Conservation (phyloP, 2,888 invertebrate species). For the Cryptosula pallasiana region DNA sequence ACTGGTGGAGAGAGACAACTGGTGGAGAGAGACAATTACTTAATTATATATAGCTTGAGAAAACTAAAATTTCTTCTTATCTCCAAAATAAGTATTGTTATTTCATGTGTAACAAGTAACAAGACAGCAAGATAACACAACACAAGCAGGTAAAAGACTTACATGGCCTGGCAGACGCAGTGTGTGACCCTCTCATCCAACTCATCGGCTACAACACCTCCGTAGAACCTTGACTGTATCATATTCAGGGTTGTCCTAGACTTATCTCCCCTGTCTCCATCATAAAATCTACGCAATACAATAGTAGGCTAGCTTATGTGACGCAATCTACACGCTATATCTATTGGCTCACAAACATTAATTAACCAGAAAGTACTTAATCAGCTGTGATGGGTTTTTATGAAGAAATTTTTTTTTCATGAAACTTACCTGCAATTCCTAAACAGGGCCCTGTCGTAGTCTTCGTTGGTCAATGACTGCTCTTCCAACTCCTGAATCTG, state of each 20-base stretch:
- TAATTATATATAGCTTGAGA: no score
- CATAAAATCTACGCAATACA: not conserved
- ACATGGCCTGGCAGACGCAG: slow-evolving; percentile 40
- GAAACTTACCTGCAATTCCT: not conserved
- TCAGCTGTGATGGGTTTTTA: no score
- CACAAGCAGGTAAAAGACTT: not conserved
- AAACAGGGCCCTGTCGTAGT: slow-evolving; percentile 12
- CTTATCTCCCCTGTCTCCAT: not conserved
- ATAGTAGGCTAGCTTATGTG: no score
- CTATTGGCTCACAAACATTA: no score
- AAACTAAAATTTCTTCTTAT: no score
- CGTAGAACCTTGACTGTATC: slow-evolving; percentile 52
- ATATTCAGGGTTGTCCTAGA: slow-evolving; percentile 12
- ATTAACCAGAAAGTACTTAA: no score
- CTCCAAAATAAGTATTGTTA: no score
- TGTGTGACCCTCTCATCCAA: slow-evolving; percentile 49
- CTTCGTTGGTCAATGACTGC: not conserved
- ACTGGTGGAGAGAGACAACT: no score
- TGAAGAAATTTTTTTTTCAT: no score
- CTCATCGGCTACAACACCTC: slow-evolving; percentile 43
- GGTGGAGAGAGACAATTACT: no score
- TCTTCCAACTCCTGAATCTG: not conserved
- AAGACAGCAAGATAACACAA: not conserved
- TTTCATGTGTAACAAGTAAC: no score
- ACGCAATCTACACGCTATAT: no score